Base-by-base conservation (phyloP, 2,113 vertebrate species). In the Aythya baeri region DNA sequence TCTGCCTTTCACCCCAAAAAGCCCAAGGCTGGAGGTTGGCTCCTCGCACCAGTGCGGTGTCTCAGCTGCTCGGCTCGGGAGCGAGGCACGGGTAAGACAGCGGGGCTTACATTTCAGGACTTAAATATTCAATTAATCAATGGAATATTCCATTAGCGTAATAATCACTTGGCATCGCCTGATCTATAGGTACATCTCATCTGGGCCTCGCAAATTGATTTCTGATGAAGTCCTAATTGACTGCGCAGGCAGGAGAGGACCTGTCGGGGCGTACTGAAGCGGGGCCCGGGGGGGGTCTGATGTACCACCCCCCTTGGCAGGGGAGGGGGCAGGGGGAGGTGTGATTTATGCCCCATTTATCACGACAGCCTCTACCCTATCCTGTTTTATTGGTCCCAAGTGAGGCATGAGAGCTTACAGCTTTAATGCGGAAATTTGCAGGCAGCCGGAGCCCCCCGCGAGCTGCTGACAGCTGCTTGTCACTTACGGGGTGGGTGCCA, bases 181-280 rank as follows among this genome's bases (percentile, higher is more conserved):
- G 98, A 98, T 98, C 97, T 98, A 98, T 98, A 97, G 97, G 98
- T 98, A 98, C 97, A 96, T 98, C 98, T 98, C 98, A 98, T 96
- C 97, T 97, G 98, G 97, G 98, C 95, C 98, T 98, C 25, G 74
- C 98, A 98, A 98, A 98, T 98, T 98, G 98, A 98, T 98, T 98
- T 98, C 98, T 98, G 97, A 98, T 98, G 98, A 98, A 98, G 97
- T 98, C 98, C 98, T 98, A 98, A 98, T 98, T 98, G 98, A 98
- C 97, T 98, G 97, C 93, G 70, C 94, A 88, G 76, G 97, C 97
- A 97, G 97, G 97, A 97, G 97, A 96, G 94, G 97, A 89, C 97
- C 84, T 65, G 92, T 83, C 88, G 94, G 91, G 98, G 95, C 94
- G 79, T 82, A 95, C 82, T 81, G 95, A 96, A 97, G 96, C 83